Conservation (phyloP, 2,888 invertebrate species). For the Mythimna lalbum region DNA sequence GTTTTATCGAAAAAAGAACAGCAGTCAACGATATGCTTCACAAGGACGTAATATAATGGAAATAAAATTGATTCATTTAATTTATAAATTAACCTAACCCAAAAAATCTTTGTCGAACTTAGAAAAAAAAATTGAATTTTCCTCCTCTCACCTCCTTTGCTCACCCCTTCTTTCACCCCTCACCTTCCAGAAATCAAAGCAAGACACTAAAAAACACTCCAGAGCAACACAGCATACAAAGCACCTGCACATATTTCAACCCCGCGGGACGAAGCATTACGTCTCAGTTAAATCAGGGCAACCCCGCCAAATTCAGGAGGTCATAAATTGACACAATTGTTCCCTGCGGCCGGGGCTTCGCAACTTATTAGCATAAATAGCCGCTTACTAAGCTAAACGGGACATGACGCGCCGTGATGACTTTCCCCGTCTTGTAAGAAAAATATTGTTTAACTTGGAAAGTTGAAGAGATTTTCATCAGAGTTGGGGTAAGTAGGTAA, state of each 20-base stretch:
- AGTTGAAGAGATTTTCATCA: slow-evolving; percentile 48
- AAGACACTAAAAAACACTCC: slow-evolving; percentile 22
- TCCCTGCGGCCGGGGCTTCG: slow-evolving; percentile 72
- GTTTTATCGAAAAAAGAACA: too few species aligned
- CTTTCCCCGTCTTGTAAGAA: slow-evolving; percentile 53
- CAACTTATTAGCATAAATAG: slow-evolving; percentile 82
- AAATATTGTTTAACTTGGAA: slow-evolving; percentile 60
- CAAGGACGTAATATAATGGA: too few species aligned
- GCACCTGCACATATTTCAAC: slow-evolving; percentile 58
- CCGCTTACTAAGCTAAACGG: slow-evolving; percentile 80
- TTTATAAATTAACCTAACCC: too few species aligned
- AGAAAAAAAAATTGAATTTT: neutral
- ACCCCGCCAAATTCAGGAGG: slow-evolving; percentile 77
- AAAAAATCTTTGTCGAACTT: too few species aligned
- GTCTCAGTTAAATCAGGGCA: slow-evolving; percentile 75
- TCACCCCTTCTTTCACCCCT: neutral
- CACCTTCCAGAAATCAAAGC: slow-evolving; percentile 17
- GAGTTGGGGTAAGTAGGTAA: slow-evolving; percentile 2
- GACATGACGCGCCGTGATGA: slow-evolving; percentile 67
- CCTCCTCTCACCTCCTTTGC: neutral
- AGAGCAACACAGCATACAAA: slow-evolving; percentile 56
- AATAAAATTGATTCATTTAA: too few species aligned
- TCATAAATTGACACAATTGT: slow-evolving; percentile 82
- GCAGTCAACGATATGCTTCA: too few species aligned
- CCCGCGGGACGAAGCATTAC: slow-evolving; percentile 63